Evolutionary conservation across 1,140 invertebrate genomes (phyloP).

Genomic region (Wiebesia pumilae): DNA sequence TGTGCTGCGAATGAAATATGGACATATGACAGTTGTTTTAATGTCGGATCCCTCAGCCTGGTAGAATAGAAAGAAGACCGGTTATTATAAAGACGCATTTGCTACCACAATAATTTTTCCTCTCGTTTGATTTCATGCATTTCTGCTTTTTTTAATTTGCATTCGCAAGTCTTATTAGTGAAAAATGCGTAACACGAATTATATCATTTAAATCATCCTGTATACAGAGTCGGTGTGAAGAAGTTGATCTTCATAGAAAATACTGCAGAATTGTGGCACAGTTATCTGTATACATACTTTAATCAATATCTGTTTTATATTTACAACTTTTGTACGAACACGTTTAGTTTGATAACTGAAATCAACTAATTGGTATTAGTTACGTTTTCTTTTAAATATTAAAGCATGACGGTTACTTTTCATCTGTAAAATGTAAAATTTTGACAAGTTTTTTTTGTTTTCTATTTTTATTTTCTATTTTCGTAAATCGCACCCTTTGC

Average conservation of each 20-base stretch:
- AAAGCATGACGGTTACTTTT: too few species aligned
- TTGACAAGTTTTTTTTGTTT: too few species aligned
- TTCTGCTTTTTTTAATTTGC: background rate
- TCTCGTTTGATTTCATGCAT: background rate
- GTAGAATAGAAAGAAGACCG: background rate
- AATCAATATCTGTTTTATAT: background rate
- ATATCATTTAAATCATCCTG: background rate
- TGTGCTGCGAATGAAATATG: conserved; percentile 90
- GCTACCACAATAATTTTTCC: background rate
- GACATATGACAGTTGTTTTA: conserved; percentile 92
- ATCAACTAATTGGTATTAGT: background rate
- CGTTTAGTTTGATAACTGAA: background rate
- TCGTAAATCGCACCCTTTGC: too few species aligned
- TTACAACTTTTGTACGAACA: background rate
- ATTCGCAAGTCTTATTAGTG: background rate
- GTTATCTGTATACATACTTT: background rate
- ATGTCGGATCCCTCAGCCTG: conserved; percentile 80
- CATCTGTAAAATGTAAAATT: too few species aligned
- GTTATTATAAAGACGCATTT: background rate
- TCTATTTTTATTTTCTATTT: too few species aligned
- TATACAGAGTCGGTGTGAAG: background rate
- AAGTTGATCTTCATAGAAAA: background rate
- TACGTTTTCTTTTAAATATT: background rate
- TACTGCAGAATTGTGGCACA: background rate
- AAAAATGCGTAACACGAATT: background rate